Evolutionary conservation across 2,797 vertebrate species (phyloP).

Genomic region (Hydrolagus colliei): DNA sequence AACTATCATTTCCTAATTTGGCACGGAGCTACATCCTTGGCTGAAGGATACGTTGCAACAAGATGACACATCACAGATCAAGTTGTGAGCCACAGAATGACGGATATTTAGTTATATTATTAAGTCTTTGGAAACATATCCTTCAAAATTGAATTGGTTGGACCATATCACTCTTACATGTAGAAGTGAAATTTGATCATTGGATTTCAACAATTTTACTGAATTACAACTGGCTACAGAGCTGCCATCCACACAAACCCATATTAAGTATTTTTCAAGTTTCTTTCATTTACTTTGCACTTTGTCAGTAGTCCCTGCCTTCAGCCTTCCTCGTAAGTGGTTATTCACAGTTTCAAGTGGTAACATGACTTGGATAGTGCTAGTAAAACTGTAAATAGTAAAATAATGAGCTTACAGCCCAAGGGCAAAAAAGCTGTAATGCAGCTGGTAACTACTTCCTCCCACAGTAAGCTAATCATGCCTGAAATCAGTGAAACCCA

Average conservation of each 20-base stretch:
- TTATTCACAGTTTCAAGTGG: constrained; percentile 5
- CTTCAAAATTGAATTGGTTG: too few species aligned
- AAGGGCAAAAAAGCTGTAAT: background rate
- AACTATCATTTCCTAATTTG: background rate
- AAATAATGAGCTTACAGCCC: background rate
- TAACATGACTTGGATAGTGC: background rate
- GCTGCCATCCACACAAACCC: too few species aligned
- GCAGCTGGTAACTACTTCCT: background rate
- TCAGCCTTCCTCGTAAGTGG: too few species aligned
- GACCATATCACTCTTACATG: too few species aligned
- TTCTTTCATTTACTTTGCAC: background rate
- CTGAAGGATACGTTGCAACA: background rate
- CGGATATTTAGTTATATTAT: too few species aligned
- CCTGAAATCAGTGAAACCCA: background rate
- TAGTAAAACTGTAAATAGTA: background rate
- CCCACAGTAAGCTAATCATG: background rate
- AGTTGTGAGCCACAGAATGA: background rate
- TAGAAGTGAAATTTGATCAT: too few species aligned
- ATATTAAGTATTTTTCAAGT: too few species aligned
- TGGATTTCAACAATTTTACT: too few species aligned
- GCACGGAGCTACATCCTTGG: too few species aligned
- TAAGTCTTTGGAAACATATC: too few species aligned
- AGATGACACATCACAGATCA: background rate
- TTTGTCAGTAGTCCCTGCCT: background rate
- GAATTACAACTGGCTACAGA: too few species aligned